Evolutionary conservation across 2,113 vertebrate species (phyloP).

Genomic region (Petroica traversi): DNA sequence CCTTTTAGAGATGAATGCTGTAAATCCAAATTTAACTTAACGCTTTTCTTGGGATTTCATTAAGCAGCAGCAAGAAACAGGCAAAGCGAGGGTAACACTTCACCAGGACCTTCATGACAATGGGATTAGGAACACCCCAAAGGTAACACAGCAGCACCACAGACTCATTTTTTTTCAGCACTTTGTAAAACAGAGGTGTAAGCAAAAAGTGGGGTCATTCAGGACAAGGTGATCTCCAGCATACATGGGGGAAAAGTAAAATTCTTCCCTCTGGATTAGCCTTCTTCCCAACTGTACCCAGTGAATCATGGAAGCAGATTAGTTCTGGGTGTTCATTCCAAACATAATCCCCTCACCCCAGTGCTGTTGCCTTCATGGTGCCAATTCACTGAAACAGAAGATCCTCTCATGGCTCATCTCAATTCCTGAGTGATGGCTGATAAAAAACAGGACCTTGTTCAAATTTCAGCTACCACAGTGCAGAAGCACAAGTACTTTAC

Average conservation of each 20-base stretch:
- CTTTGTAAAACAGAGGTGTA: background rate
- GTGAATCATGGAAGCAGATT: background rate
- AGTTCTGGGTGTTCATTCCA: conserved; percentile 1
- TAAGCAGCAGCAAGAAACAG: background rate
- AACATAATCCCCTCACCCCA: background rate
- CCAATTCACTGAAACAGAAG: background rate
- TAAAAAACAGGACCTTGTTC: background rate
- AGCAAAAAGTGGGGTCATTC: background rate
- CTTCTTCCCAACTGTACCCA: background rate
- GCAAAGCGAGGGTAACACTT: rapidly evolving
- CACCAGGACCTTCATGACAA: background rate
- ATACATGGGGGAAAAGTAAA: background rate
- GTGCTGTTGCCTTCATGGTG: background rate
- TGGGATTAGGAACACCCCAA: background rate
- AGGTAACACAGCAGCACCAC: background rate
- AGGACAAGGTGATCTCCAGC: background rate
- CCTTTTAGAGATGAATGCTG: background rate
- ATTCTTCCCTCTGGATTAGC: background rate
- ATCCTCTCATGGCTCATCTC: background rate
- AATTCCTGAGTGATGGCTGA: background rate
- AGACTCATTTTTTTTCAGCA: background rate
- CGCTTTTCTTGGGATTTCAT: background rate
- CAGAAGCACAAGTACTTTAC: background rate
- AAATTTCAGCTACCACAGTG: background rate
- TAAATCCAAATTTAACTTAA: background rate